Base-by-base conservation (phyloP, 2,888 invertebrate species). In the Epirrhoe tristata region DNA sequence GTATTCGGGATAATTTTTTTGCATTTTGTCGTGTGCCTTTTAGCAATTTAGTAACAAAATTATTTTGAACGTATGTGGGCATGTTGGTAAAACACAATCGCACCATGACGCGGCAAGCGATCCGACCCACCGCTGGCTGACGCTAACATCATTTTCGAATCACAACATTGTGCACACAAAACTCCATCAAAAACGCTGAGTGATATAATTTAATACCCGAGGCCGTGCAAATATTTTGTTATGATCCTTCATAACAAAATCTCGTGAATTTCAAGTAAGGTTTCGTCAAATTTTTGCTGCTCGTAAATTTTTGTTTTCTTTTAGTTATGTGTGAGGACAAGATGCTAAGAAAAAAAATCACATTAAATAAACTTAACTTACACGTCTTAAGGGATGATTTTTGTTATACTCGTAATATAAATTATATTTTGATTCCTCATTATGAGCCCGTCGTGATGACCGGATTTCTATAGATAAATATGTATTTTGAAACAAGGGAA, bases 161-260 rank as follows among this genome's bases (percentile, higher is more conserved):
- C 51, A 66, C 53, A 60, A 57, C 63, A 68, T 61, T 67, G 56
- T 60, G 53, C 57, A 61, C 71, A 66, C 60, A 55, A 61, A 69
- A 67, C 58, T 61, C 69, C 58, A 65, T 72, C 59, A 69, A 69
- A 67, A 66, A 65, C 52, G 62, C 60, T 67, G 61, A 62, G 64
- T 65, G 64, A 68, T 64, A 66, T 66, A 72, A 63, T 70, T 72
- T 68, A 66, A 60, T 64, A 68, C 36, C 57, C 60, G 46, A 46
- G 58, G 61, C 34, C 58, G 53, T 58, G 64, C 64, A 61, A 68
- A 68, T 64, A 64, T 64, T 68, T 68, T 61, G 58, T 50, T 57
- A 55, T 46, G 61, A 68, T 60, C 17, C 58, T 58, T 39, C 51
- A 24, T 39, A 58, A n/a, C 48, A 63, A 39, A 57, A 63, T 67